A percentile compares a stretch with the other conserved stretches of the same genome.
Conservation (phyloP, 2,888 invertebrate genomes). For the Pandemis heparana region DNA sequence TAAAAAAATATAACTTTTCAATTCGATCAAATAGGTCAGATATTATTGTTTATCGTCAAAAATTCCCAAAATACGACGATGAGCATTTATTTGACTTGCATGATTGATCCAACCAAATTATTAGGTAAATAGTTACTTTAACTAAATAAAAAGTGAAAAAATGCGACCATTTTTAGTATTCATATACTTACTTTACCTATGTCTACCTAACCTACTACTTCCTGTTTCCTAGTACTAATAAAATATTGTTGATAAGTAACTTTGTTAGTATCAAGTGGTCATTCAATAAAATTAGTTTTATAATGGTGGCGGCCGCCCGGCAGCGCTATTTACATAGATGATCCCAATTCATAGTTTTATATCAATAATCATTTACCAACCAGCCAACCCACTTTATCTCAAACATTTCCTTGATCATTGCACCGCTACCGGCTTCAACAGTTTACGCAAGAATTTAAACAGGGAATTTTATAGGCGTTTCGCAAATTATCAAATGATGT, state of each 20-base stretch:
- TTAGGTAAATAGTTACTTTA: no score
- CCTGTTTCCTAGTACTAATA: neutral
- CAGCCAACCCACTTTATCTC: neutral
- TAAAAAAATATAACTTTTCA: no score
- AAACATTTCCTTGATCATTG: constrained; percentile 9
- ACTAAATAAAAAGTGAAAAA: no score
- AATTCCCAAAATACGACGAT: no score
- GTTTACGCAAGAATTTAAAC: neutral
- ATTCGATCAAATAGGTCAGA: no score
- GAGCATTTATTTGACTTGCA: no score
- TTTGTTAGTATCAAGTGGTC: neutral
- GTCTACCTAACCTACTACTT: no score
- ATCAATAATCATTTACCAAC: constrained; percentile 15
- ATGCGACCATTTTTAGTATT: no score
- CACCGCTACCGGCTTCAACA: constrained; percentile 2
- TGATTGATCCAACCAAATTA: no score
- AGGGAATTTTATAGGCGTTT: neutral
- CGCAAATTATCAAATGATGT: constrained; percentile 21
- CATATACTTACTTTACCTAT: no score
- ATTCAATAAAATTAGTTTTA: constrained; percentile 18
- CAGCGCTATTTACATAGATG: neutral
- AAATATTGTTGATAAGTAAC: neutral
- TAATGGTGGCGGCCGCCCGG: neutral
- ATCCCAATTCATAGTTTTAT: constrained; percentile 4
- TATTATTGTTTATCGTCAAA: no score